Evolutionary conservation across 2,797 vertebrate genomes (phyloP).

Genomic region (Acanthopagrus latus): DNA sequence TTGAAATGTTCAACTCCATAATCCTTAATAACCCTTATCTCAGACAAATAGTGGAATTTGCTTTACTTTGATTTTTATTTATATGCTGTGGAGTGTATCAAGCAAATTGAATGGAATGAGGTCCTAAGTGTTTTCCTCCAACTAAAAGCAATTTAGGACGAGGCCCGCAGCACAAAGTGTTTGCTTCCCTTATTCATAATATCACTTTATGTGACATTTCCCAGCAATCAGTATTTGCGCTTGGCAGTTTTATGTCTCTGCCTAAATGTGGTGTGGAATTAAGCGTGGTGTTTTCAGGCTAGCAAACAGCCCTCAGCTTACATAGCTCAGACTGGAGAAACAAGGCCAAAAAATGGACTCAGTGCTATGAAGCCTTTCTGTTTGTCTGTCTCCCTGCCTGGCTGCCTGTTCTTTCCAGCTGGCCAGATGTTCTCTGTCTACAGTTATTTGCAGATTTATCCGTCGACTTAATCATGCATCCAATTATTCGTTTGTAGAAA

Average conservation of each 20-base stretch:
- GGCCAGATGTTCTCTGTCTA: constrained; percentile 23
- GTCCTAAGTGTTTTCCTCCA: constrained; percentile 45
- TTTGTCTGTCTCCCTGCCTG: not conserved
- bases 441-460: constrained; percentile 3
- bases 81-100: constrained; percentile 23
- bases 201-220: constrained; percentile 51
- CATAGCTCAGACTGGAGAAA: constrained; percentile 2
- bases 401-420: not conserved
- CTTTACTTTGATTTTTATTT: constrained; percentile 28
- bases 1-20: constrained; percentile 3
- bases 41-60: constrained; percentile 20
- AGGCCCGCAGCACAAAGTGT: constrained; percentile 41
- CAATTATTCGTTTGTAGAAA: not conserved
- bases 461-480: not conserved
- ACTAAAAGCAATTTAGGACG: constrained; percentile 41
- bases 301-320: constrained; percentile 22
- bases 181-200: constrained; percentile 42
- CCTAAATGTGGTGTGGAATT: constrained; percentile 28
- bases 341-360: constrained; percentile 9
- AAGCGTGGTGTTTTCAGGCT: constrained; percentile 9
- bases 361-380: not conserved
- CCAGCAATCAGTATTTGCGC: constrained; percentile 33
- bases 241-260: constrained; percentile 35
- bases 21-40: constrained; percentile 23
- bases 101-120: constrained; percentile 38